Conservation (phyloP, 1,140 invertebrate genomes). For the Penaeus vannamei region DNA sequence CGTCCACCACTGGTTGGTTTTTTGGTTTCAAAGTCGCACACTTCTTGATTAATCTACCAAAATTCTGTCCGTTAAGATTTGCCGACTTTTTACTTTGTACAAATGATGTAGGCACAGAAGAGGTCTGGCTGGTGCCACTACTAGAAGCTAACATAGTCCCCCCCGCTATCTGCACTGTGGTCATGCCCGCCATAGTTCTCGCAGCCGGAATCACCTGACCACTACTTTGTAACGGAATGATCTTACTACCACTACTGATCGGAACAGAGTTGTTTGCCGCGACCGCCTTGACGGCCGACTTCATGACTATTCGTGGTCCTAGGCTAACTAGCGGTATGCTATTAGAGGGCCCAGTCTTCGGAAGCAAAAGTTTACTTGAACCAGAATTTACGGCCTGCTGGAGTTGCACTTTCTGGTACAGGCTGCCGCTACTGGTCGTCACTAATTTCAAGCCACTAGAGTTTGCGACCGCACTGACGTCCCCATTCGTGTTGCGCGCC, state of each 20-base stretch:
- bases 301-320: constrained; percentile 48
- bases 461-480: neutral
- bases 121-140: too few relatives aligned
- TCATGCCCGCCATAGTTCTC: too few relatives aligned
- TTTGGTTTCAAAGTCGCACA: too few relatives aligned
- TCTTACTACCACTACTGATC: constrained; percentile 1
- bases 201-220: too few relatives aligned
- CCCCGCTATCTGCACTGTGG: too few relatives aligned
- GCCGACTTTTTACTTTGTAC: too few relatives aligned
- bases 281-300: neutral
- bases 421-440: constrained; percentile 29
- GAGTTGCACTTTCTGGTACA: constrained; percentile 48
- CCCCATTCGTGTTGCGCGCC: neutral
- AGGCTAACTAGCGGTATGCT: constrained; percentile 10
- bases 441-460: constrained; percentile 40
- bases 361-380: neutral
- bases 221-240: neutral
- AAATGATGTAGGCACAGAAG: too few relatives aligned
- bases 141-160: too few relatives aligned
- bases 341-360: neutral
- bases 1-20: neutral
- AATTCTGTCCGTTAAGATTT: too few relatives aligned
- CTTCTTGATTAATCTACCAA: too few relatives aligned
- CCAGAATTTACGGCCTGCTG: neutral
- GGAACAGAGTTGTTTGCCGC: neutral